Evolutionary conservation across 2,888 invertebrate species (phyloP), one percentile per base, ranked within the genome.

Genomic region (Bhutanitis thaidina): DNA sequence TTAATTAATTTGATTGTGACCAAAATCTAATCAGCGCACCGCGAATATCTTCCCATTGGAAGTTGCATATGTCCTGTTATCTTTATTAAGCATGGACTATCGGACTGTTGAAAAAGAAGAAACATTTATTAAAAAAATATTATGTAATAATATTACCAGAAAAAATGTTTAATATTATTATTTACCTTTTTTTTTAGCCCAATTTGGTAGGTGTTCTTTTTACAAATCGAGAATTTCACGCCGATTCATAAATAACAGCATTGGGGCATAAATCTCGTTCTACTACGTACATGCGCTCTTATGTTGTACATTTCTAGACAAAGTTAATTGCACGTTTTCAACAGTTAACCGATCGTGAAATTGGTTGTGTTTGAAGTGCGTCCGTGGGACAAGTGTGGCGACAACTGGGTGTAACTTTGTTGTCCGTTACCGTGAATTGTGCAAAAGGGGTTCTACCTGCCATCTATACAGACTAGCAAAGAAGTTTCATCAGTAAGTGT

Each of bases 381-480:
- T 65, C 73, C 73, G 66, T 71, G 66, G 71, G 76, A 77, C 76
- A 80, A 80, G 82, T 81, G 83, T 80, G 76, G 81, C 80, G 86
- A 84, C 85, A 83, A 80, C 74, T 75, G 73, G 69, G 58, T 64
- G 60, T 55, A 57, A 56, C 67, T 74, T 81, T 76, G 74, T 80
- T 75, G 66, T 74, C 64, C 64, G 73, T 62, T 80, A 80, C 81
- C 73, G 62, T 68, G 79, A 82, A 85, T 88, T 89, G 88, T 86
- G 89, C 88, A 89, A 88, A 86, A 87, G 80, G 88, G 88, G 82
- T 80, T 80, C 75, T 87, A 86, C 87, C 88, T 86, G 88, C 69
- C 59, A 56, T 53, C 52, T 56, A 64, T 75, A 80, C 74, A 69
- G 55, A 15, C 49, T 34, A 52, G 59, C 60, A 64, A 66, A 62